Evolutionary conservation across 2,113 vertebrate species (phyloP), one percentile per base, ranked within the genome.

Genomic region (Marmota monax): DNA sequence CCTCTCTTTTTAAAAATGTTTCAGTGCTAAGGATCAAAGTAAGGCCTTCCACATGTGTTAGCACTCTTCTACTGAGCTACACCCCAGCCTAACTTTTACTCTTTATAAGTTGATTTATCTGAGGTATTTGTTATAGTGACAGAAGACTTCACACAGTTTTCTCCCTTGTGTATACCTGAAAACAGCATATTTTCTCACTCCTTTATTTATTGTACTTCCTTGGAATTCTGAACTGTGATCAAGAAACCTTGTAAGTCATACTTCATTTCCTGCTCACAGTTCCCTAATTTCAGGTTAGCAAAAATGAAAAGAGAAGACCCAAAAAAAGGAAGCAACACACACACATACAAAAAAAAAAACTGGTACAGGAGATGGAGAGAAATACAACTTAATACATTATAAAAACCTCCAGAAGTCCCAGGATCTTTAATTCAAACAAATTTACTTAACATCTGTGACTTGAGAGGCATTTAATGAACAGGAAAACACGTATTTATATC

Each of bases 351-450:
- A 78, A 37, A 87, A 86, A 3, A 53, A 58, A 22, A 58, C 56
- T 22, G 20, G 56, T 20, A 4, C 2, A 20, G 56, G 56, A 20
- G 56, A 58, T 58, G 56, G 56, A 22, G 56, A n/a, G n/a, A n/a
- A 37, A 27, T 42, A 48, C 10, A 78, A 11, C 13, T 80, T 37
- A 72, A 11, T 23, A 83, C 25, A 34, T 67, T 88, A 86, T 16
- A 51, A 79, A 90, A 70, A 69, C n/a, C 78, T 82, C 80, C 61
- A 61, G 82, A 78, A 63, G 14, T 51, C 42, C 39, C 22, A 69
- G 37, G 1, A 23, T 63, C 73, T 96, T 95, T 90, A 90, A 91
- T 79, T 93, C 53, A 89, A 96, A 90, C 45, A 48, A 93, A 91
- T 88, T 72, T 56, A 82, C 5, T 53, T 48, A 82, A 58, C 7